Percentiles rank a stretch among this genome's conserved stretches.
Conservation (phyloP, 2,797 vertebrate species). For the Menidia menidia region DNA sequence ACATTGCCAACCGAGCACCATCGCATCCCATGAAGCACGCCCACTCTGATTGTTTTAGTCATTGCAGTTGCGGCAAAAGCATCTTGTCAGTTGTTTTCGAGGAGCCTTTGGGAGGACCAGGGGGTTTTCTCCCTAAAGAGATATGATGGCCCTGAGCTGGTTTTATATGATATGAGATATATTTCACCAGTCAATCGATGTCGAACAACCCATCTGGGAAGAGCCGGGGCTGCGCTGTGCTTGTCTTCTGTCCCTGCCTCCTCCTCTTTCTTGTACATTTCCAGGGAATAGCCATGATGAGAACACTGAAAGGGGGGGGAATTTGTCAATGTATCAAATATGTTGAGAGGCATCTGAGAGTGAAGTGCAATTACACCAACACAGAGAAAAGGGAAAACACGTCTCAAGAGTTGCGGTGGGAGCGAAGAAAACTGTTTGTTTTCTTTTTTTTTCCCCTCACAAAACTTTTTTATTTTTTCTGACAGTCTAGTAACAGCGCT, state of each 20-base stretch:
- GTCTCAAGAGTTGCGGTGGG: slow-evolving; percentile 55
- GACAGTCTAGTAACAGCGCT: slow-evolving; percentile 25
- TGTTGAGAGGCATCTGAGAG: slow-evolving; percentile 73
- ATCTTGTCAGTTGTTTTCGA: slow-evolving; percentile 73
- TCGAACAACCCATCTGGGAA: slow-evolving; percentile 75
- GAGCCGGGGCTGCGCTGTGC: slow-evolving; percentile 52
- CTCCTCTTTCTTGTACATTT: slow-evolving; percentile 69
- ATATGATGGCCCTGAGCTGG: slow-evolving; percentile 65
- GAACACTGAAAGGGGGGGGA: slow-evolving; percentile 66
- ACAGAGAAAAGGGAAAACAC: slow-evolving; percentile 39
- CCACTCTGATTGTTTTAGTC: slow-evolving; percentile 24
- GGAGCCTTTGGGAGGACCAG: slow-evolving; percentile 57
- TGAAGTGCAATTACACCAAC: slow-evolving; percentile 76
- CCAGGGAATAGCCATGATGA: slow-evolving; percentile 78
- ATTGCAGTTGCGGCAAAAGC: slow-evolving; percentile 29
- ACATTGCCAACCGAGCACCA: slow-evolving; percentile 22
- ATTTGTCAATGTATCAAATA: slow-evolving; percentile 80
- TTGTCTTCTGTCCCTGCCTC: slow-evolving; percentile 64
- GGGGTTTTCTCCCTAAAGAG: slow-evolving; percentile 68
- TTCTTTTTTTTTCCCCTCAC: slow-evolving; percentile 37
- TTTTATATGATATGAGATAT: slow-evolving; percentile 78
- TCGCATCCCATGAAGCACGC: slow-evolving; percentile 19
- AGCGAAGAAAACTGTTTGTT: slow-evolving; percentile 20
- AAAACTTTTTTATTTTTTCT: slow-evolving; percentile 55
- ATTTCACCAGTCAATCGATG: slow-evolving; percentile 83